phyloP scores from a whole-genome alignment of 2,797 vertebrate species.

The Falco peregrinus region DNA sequence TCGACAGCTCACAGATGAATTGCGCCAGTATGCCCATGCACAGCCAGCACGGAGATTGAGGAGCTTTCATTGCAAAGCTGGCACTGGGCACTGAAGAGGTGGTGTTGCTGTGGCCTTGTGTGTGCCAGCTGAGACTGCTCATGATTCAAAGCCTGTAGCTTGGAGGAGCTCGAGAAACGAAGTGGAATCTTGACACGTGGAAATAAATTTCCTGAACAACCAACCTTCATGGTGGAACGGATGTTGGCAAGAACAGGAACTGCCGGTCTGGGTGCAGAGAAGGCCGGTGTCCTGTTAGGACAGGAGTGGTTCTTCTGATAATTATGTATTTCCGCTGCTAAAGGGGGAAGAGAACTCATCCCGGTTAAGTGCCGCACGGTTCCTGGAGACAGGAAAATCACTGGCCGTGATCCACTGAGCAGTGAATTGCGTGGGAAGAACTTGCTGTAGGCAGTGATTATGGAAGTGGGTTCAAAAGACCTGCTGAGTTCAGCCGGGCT shows the following conservation, averaged over 20 bases:
- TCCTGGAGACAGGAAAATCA: constrained; percentile 35
- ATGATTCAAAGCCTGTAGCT: not conserved
- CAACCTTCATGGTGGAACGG: not conserved
- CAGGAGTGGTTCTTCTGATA: not conserved
- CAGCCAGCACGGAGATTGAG: not conserved
- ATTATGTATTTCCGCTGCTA: not conserved
- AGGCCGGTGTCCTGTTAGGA: not conserved
- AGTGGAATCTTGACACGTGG: not conserved
- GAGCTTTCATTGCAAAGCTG: not conserved
- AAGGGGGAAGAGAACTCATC: not conserved
- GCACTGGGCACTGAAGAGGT: not conserved
- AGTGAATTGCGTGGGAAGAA: not conserved
- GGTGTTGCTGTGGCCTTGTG: accelerated
- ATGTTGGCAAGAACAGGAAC: constrained; percentile 12
- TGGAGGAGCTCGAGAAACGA: not conserved
- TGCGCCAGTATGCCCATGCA: accelerated
- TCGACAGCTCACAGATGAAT: not conserved
- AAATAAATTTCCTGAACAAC: not conserved
- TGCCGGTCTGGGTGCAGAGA: not conserved
- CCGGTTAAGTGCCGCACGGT: accelerated
- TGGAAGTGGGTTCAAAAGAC: constrained; percentile 17
- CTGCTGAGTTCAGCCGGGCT: constrained; percentile 3
- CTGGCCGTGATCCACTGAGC: not conserved
- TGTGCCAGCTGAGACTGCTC: not conserved
- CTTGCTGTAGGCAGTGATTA: not conserved